Evolutionary conservation across 2,113 vertebrate genomes (phyloP).

Genomic region (Eurypyga helias): DNA sequence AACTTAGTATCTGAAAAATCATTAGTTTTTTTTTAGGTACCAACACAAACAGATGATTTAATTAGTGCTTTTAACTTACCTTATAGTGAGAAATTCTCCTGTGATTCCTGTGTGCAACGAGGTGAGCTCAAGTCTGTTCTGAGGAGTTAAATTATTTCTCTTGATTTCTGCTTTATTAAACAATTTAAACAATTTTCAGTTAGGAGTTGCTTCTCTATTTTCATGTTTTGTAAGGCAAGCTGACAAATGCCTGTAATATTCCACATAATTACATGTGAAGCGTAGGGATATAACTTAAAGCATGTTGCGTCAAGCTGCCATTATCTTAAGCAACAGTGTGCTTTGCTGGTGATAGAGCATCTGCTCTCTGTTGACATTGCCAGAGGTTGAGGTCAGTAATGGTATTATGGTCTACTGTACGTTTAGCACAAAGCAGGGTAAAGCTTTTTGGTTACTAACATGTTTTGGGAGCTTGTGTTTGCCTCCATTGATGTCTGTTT

Average conservation of each 20-base stretch:
- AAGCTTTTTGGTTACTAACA: slow-evolving; percentile 30
- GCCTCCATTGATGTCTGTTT: neutral
- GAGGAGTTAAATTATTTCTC: neutral
- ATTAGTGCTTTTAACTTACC: neutral
- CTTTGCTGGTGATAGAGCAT: slow-evolving; percentile 40
- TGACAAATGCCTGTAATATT: neutral
- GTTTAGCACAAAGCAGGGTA: slow-evolving; percentile 26
- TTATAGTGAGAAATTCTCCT: neutral
- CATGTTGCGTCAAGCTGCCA: neutral
- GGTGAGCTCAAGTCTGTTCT: neutral
- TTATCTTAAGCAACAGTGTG: neutral
- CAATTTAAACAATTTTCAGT: neutral
- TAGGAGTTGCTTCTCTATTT: neutral
- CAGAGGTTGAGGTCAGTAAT: slow-evolving; percentile 55
- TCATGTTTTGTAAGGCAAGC: neutral
- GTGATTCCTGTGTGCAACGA: neutral
- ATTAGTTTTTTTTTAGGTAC: neutral
- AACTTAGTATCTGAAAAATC: neutral
- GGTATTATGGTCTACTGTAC: slow-evolving; percentile 39
- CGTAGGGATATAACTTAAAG: neutral
- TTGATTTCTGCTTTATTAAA: neutral
- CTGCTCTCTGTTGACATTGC: slow-evolving; percentile 73
- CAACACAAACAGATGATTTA: neutral
- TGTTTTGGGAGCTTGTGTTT: neutral
- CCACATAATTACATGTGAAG: neutral